These are phyloP conservation scores for Candoia aspera DNA, from an alignment of 2,113 vertebrate species.

Conservation along the genomic window DNA sequence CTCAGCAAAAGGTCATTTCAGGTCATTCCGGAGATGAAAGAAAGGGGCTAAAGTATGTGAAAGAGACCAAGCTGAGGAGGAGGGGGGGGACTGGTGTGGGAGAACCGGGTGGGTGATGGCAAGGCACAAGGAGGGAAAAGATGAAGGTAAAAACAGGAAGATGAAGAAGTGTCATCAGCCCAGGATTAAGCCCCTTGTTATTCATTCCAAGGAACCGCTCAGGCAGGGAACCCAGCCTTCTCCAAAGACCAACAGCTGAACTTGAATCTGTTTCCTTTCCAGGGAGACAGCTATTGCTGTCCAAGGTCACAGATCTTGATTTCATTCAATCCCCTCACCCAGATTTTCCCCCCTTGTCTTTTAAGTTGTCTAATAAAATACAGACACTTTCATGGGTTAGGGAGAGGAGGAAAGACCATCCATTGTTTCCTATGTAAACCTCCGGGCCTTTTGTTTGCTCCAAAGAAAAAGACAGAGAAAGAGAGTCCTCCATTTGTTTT, in stretches of 20 bases:
- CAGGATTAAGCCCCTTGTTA: slow-evolving; percentile 41
- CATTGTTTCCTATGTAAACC: slow-evolving; percentile 50
- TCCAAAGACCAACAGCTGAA: slow-evolving; percentile 49
- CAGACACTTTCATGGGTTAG: slow-evolving; percentile 28
- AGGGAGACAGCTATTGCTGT: slow-evolving; percentile 56
- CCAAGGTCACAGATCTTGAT: slow-evolving; percentile 61
- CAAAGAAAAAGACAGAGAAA: not conserved
- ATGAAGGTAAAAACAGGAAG: slow-evolving; percentile 33
- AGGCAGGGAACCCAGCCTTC: slow-evolving; percentile 43
- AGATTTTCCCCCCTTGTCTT: not conserved
- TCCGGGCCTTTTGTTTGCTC: slow-evolving; percentile 66
- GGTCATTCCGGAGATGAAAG: slow-evolving; percentile 79
- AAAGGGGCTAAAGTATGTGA: slow-evolving; percentile 71
- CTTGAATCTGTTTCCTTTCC: slow-evolving; percentile 63
- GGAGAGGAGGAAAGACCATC: slow-evolving; percentile 23
- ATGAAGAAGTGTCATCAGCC: slow-evolving; percentile 30
- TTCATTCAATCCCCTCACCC: slow-evolving; percentile 61
- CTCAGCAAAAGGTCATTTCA: slow-evolving; percentile 80
- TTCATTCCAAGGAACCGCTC: slow-evolving; percentile 58
- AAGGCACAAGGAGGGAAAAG: slow-evolving; percentile 47
- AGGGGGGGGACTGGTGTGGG: slow-evolving; percentile 21
- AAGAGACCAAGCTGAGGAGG: slow-evolving; percentile 29
- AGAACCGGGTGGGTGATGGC: not conserved
- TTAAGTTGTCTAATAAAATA: slow-evolving; percentile 53
- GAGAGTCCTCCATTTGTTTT: slow-evolving; percentile 1